Base-by-base conservation (phyloP, 53 echinoderm and acorn worm species). In the Mesocentrotus franciscanus region DNA sequence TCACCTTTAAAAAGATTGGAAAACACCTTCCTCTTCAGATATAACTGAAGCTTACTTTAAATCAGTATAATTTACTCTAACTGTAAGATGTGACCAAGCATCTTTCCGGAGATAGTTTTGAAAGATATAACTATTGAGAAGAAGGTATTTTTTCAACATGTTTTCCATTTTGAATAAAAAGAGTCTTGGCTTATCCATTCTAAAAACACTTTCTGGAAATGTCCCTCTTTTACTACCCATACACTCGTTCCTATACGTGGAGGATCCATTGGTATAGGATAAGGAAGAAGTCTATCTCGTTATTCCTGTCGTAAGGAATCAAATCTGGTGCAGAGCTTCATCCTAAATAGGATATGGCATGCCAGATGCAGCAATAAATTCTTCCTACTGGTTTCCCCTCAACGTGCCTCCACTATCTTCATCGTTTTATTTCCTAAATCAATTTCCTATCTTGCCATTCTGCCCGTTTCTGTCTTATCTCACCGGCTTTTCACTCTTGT, bases 361-460 rank as follows among this genome's bases (percentile, higher is more conserved):
- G 36, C 84, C 84, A 84, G 84, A 84, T 84, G 84, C 84, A 84
- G 84, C 49, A 84, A 84, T 84, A 84, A 84, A 84, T 84, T 84
- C 84, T 39, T 49, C 55, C 22, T 42, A 20, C 84, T 84, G 49
- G 49, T 84, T 84, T 49, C 84, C 84, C 84, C 49, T 49, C 22
- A 10, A 55, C 39, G 49, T 49, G 79, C 84, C 84, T 84, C 84
- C 16, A 32, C 36, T 84, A 84, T 84, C 49, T 84, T 84, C 36
- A 84, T 84, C 42, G 24, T 84, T 84, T 83, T 17, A 84, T 84
- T 84, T 84, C 84, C 84, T 36, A 84, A 49, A 49, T 49, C 10
- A 36, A 84, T 18, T 42, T 84, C 84, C 84, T 49, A 84, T 42
- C 84, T 36, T 49, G 84, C 42, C 49, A 84, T 84, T 20, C 14